Conservation (phyloP, 2,888 invertebrate species). For the Xylota segnis region DNA sequence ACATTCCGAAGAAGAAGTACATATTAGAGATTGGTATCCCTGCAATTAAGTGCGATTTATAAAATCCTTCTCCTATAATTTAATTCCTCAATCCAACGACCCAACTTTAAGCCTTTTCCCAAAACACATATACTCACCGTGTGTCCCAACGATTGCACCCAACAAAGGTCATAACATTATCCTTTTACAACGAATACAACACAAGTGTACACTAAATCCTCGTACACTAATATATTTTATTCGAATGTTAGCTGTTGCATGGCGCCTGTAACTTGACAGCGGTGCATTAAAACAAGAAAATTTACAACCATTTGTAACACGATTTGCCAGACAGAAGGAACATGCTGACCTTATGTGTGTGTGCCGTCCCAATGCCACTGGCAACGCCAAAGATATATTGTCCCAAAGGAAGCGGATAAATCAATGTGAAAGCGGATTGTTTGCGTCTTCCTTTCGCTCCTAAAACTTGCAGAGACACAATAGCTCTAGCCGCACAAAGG, state of each 20-base stretch:
- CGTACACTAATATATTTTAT: conserved; percentile 70
- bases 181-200: conserved; percentile 41
- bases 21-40: too few species aligned
- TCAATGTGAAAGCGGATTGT: conserved; percentile 72
- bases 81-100: conserved; percentile 10
- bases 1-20: too few species aligned
- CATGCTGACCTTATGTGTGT: conserved; percentile 59
- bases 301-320: conserved; percentile 73
- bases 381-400: conserved; percentile 61
- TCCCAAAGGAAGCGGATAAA: conserved; percentile 70
- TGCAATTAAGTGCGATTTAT: not conserved
- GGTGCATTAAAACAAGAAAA: conserved; percentile 71
- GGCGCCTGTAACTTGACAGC: conserved; percentile 76
- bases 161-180: conserved; percentile 66
- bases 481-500: conserved; percentile 51
- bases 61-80: not conserved
- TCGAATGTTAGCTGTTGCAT: conserved; percentile 76
- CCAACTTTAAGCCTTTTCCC: conserved; percentile 32
- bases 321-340: conserved; percentile 63
- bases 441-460: conserved; percentile 35
- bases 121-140: conserved; percentile 5
- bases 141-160: conserved; percentile 23
- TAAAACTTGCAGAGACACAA: conserved; percentile 15
- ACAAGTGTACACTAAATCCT: conserved; percentile 64
- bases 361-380: conserved; percentile 38